Evolutionary conservation across 1,140 invertebrate species (phyloP).

Genomic region (Holotrichia oblita): DNA sequence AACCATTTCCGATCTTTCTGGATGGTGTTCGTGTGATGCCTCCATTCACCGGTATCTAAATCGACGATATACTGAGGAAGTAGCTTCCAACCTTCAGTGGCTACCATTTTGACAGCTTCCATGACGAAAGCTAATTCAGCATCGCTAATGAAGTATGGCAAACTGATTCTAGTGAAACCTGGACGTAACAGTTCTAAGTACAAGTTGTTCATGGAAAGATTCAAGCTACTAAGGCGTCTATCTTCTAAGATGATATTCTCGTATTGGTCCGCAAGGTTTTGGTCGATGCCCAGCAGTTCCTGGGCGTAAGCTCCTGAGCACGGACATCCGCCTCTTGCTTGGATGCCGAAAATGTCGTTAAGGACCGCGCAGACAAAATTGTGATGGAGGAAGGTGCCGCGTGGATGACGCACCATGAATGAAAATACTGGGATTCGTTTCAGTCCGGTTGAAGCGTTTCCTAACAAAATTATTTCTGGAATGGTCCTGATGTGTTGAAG

Average conservation of each 20-base stretch:
- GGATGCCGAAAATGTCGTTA: conserved; percentile 93
- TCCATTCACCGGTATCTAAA: conserved; percentile 89
- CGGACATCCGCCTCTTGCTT: conserved; percentile 85
- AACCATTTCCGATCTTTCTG: conserved; percentile 86
- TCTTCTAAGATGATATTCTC: conserved; percentile 80
- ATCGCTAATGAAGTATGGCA: conserved; percentile 87
- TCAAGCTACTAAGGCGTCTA: conserved; percentile 68
- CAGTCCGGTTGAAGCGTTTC: conserved; percentile 70
- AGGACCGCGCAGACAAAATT: conserved; percentile 89
- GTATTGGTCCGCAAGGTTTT: conserved; percentile 77
- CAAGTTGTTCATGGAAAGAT: conserved; percentile 71
- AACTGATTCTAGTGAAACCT: conserved; percentile 85
- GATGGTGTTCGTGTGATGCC: conserved; percentile 81
- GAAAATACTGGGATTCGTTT: conserved; percentile 85
- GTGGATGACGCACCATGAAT: conserved; percentile 83
- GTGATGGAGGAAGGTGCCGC: conserved; percentile 86
- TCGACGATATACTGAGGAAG: conserved; percentile 88
- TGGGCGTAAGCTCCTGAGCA: conserved; percentile 87
- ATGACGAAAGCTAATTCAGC: conserved; percentile 83
- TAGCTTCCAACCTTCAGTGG: conserved; percentile 89
- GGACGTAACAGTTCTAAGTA: conserved; percentile 81
- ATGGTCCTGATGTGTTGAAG: conserved; percentile 77
- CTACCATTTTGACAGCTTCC: conserved; percentile 87
- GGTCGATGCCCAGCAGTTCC: conserved; percentile 84
- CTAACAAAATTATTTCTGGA: conserved; percentile 82